Evolutionary conservation across 2,113 vertebrate genomes (phyloP).

Genomic region (Carettochelys insculpta): DNA sequence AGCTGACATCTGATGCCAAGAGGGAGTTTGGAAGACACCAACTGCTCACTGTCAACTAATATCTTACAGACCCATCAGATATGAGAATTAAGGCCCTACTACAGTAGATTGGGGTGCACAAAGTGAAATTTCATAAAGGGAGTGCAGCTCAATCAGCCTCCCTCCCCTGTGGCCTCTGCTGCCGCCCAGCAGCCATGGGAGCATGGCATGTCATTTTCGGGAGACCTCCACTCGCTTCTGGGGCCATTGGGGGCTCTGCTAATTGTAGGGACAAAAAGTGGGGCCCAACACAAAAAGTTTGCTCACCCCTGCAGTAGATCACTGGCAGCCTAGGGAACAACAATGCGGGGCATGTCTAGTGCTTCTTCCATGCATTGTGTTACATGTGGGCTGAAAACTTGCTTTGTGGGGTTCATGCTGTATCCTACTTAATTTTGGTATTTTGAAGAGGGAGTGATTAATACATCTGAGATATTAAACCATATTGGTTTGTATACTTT

Average conservation of each 20-base stretch:
- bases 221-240: no score
- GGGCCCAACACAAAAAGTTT: no score
- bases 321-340: no score
- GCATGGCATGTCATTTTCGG: no score
- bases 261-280: no score
- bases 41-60: not conserved
- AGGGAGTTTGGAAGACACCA: not conserved
- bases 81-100: not conserved
- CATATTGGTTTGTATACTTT: not conserved
- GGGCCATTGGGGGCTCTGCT: no score
- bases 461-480: not conserved
- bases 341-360: not conserved
- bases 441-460: not conserved
- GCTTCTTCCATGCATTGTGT: not conserved
- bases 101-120: no score
- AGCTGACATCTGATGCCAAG: not conserved
- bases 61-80: not conserved
- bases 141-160: no score
- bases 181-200: no score
- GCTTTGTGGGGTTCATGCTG: not conserved
- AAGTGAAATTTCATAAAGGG: no score
- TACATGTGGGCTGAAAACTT: not conserved
- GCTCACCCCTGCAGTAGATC: no score
- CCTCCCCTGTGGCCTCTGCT: no score
- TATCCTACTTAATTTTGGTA: not conserved